A percentile compares a stretch with the other conserved stretches of the same genome.
These are phyloP conservation scores for Agrypnia vestita DNA, from an alignment of 1,140 invertebrate species.

Conservation along the genomic window DNA sequence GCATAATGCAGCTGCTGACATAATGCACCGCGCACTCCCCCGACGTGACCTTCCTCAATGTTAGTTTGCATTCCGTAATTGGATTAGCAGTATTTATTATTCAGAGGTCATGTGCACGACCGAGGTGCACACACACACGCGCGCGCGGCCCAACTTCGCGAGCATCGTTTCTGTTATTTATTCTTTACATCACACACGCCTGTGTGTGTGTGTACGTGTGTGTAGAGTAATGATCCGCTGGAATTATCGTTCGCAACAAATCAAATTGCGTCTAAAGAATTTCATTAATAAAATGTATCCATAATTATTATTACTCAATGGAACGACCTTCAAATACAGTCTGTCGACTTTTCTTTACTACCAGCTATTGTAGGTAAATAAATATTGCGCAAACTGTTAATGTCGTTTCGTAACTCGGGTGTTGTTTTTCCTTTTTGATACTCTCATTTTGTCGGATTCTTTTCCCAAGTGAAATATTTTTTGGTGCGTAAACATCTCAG, in stretches of 20 bases:
- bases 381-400: too few relatives aligned
- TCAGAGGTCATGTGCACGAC: conserved; percentile 42
- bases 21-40: conserved; percentile 1
- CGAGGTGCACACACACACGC: neutral
- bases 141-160: neutral
- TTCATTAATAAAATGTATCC: conserved; percentile 34
- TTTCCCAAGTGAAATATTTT: too few relatives aligned
- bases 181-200: conserved; percentile 20
- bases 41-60: conserved; percentile 53
- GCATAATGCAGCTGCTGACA: neutral
- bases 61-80: conserved; percentile 56
- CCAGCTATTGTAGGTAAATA: too few relatives aligned
- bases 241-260: neutral
- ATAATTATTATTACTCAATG: conserved; percentile 9
- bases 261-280: conserved; percentile 14
- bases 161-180: conserved; percentile 18
- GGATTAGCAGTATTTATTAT: conserved; percentile 56
- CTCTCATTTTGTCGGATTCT: too few relatives aligned
- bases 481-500: too few relatives aligned
- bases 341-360: conserved; percentile 7
- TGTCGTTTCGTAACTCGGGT: too few relatives aligned
- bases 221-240: conserved; percentile 1
- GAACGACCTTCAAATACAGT: conserved; percentile 12
- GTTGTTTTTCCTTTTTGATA: too few relatives aligned
- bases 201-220: neutral